These are phyloP conservation scores for Psix sp. DNA, from an alignment of 1,140 invertebrate species.

Conservation along the genomic window DNA sequence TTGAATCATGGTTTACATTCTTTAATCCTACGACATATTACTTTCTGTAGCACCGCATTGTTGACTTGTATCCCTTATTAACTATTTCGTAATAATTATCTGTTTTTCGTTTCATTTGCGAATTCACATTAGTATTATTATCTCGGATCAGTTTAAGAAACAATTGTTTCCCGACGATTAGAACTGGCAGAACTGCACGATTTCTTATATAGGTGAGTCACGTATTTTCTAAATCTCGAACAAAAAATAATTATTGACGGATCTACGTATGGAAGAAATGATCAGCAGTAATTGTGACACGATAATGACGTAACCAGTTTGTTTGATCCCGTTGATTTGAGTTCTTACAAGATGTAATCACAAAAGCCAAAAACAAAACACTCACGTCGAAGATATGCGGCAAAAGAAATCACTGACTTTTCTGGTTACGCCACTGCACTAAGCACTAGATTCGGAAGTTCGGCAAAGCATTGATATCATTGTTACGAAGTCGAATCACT, in stretches of 20 bases:
- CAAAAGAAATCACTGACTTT: conserved; percentile 27
- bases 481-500: conserved; percentile 29
- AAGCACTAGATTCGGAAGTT: conserved; percentile 57
- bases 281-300: conserved; percentile 41
- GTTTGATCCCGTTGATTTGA: conserved; percentile 1
- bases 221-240: conserved; percentile 23
- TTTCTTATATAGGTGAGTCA: conserved; percentile 32
- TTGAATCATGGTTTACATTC: conserved; percentile 17
- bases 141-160: conserved; percentile 43
- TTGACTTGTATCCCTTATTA: conserved; percentile 30
- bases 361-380: conserved; percentile 26
- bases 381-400: conserved; percentile 17
- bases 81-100: conserved; percentile 40
- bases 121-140: conserved; percentile 33
- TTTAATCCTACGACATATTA: conserved; percentile 25
- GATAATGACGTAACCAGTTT: conserved; percentile 32
- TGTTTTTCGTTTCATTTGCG: conserved; percentile 33
- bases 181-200: conserved; percentile 44
- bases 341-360: conserved; percentile 21
- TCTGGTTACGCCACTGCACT: conserved; percentile 47
- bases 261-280: conserved; percentile 53
- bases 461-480: conserved; percentile 24
- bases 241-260: conserved; percentile 31
- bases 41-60: conserved; percentile 36
- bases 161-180: conserved; percentile 35